phyloP scores from a whole-genome alignment of 2,888 invertebrate species.

The Drosophila affinis region DNA sequence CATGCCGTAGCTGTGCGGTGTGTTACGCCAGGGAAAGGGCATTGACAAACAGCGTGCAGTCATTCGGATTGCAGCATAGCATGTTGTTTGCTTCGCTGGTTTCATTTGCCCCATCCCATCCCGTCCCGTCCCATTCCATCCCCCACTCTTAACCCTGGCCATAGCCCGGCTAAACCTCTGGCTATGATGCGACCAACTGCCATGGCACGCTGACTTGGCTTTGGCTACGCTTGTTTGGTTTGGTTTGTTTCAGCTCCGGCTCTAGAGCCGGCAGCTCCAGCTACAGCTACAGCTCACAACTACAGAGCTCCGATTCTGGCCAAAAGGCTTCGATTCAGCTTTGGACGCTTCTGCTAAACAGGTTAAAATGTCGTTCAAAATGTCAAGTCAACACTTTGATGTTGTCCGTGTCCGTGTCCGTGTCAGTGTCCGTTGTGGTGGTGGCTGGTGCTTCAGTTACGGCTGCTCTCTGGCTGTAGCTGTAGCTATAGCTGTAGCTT shows the following conservation, averaged over 20 bases:
- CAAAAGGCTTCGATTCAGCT: slow-evolving; percentile 21
- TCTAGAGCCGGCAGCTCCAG: neutral
- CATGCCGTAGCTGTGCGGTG: neutral
- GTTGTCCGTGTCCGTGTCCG: slow-evolving; percentile 66
- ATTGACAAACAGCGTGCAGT: slow-evolving; percentile 60
- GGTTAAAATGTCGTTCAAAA: slow-evolving; percentile 81
- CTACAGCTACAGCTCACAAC: slow-evolving; percentile 13
- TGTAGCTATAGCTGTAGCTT: slow-evolving; percentile 39
- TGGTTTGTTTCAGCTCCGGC: slow-evolving; percentile 48
- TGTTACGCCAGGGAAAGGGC: slow-evolving; percentile 18
- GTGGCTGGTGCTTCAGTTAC: slow-evolving; percentile 11
- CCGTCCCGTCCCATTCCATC: slow-evolving; percentile 16
- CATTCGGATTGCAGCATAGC: slow-evolving; percentile 70
- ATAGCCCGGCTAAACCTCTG: slow-evolving; percentile 40
- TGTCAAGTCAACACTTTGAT: slow-evolving; percentile 81
- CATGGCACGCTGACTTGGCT: slow-evolving; percentile 69
- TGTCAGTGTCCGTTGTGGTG: slow-evolving; percentile 44
- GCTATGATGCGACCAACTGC: slow-evolving; percentile 64
- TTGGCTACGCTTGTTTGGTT: slow-evolving; percentile 69
- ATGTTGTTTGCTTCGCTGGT: slow-evolving; percentile 76
- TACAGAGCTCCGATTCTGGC: slow-evolving; percentile 12
- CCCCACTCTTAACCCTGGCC: slow-evolving; percentile 30
- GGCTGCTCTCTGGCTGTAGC: slow-evolving; percentile 17
- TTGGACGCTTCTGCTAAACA: slow-evolving; percentile 74
- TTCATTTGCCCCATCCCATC: slow-evolving; percentile 59